Percentiles rank a stretch among this genome's conserved stretches.
These are phyloP conservation scores for Hyphantria cunea DNA, from an alignment of 1,140 invertebrate genomes.

Conservation along the genomic window DNA sequence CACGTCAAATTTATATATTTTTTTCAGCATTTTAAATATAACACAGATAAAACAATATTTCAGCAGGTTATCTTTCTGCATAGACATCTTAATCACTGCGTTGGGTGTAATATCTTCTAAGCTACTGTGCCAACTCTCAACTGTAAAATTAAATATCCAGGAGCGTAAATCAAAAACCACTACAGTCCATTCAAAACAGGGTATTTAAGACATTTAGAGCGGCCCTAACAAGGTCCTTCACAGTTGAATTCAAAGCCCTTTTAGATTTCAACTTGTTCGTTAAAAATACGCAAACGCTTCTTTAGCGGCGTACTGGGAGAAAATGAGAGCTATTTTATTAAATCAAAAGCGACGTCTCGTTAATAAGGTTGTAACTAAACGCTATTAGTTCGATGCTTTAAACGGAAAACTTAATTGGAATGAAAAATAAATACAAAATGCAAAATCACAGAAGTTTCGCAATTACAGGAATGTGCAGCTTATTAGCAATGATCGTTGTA, in stretches of 20 bases:
- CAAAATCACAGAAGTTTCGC: not conserved
- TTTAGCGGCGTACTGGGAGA: conserved; percentile 30
- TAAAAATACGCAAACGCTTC: conserved; percentile 52
- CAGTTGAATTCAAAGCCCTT: conserved; percentile 49
- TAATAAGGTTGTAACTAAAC: conserved; percentile 48
- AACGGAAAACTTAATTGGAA: conserved; percentile 33
- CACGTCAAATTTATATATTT: too few species aligned
- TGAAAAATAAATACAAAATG: conserved; percentile 5
- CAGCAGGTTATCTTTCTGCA: too few species aligned
- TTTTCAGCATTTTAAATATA: too few species aligned
- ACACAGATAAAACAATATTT: too few species aligned
- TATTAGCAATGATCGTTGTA: not conserved
- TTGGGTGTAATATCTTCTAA: conserved; percentile 19
- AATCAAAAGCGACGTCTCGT: conserved; percentile 45
- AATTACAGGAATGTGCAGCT: not conserved
- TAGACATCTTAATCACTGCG: too few species aligned
- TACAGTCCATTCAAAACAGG: conserved; percentile 47
- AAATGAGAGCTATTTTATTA: conserved; percentile 50
- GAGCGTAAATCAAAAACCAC: conserved; percentile 41
- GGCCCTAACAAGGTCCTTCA: conserved; percentile 64
- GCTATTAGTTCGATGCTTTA: conserved; percentile 28
- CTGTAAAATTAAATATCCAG: conserved; percentile 54
- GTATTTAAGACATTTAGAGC: conserved; percentile 64
- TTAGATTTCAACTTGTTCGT: conserved; percentile 52
- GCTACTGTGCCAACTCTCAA: conserved; percentile 37